Base-by-base conservation (phyloP, 2,113 vertebrate species). In the Ifrita kowaldi region DNA sequence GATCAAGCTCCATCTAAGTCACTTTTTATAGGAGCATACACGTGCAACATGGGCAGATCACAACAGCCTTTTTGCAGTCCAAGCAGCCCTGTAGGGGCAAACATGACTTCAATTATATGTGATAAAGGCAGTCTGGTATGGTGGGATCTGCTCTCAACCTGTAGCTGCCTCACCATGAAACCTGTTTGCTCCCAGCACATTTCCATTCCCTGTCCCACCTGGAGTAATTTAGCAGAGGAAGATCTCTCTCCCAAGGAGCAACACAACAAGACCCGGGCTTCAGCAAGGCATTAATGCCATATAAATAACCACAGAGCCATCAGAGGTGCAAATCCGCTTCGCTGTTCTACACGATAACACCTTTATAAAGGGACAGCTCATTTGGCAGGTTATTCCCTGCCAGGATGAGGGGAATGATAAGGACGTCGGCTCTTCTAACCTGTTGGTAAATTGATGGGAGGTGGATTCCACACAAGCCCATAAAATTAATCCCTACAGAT, bases 341-440 rank as follows among this genome's bases (percentile, higher is more conserved):
- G 3, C 89, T 92, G 70, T 82, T 91, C 87, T 92, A 89, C 73
- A 24, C 79, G 77, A 89, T 80, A 91, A 91, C 84, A 73, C 84
- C 74, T 53, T 92, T 69, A 87, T 74, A 92, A 87, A 93, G 56
- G 62, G 35, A 89, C 22, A 92, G 90, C 67, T 97, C 79, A 47
- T 81, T 84, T 85, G 82, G 68, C 77, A 87, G 91, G 53, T 95
- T 87, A 89, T 95, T 96, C 87, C 93, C 46, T 89, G 85, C 75
- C 93, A 62, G 17, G 14, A 82, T 44, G 44, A 74, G 46, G 52
- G 44, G 39, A 89, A 86, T 49, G 82, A 69, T 79, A 93, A 85
- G 82, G 53, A 55, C 33, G 21, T 23, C 6, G 28, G 42, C 23
- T 94, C 68, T 88, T 89, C 70, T 91, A 81, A 90, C 55, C 10